Evolutionary conservation across 2,113 vertebrate species (phyloP).

Genomic region (Athene noctua): DNA sequence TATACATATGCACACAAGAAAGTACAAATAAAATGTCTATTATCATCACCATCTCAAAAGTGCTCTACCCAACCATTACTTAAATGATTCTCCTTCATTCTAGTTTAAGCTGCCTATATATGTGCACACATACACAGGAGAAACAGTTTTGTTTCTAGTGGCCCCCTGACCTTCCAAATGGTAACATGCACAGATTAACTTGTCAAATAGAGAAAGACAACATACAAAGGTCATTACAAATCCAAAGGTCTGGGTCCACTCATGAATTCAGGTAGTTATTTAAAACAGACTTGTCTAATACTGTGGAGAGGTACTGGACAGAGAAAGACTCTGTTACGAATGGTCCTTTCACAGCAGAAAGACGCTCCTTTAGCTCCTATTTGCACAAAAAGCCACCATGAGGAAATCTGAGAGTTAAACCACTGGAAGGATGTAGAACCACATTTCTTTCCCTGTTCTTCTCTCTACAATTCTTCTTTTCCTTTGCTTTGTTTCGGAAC

Average conservation of each 20-base stretch:
- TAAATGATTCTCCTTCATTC: not conserved
- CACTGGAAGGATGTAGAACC: not conserved
- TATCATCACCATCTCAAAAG: not conserved
- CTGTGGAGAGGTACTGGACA: not conserved
- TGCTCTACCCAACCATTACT: not conserved
- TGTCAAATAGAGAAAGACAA: not conserved
- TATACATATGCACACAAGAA: not conserved
- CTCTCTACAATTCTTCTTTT: not conserved
- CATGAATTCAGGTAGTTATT: not conserved
- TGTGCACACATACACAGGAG: fast-evolving
- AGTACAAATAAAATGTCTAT: not conserved
- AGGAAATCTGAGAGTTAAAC: not conserved
- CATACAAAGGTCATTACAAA: slow-evolving; percentile 16
- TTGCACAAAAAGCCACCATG: not conserved
- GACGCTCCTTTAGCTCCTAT: not conserved
- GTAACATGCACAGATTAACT: not conserved
- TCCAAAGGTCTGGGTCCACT: not conserved
- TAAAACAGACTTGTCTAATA: not conserved
- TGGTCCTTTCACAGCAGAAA: not conserved
- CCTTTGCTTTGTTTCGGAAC: not conserved
- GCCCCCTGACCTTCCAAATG: not conserved
- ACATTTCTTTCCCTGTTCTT: not conserved
- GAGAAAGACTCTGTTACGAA: not conserved
- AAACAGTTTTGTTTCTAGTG: not conserved
- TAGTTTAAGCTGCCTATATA: not conserved